These are phyloP conservation scores for Pelvicachromis taeniatus DNA, from an alignment of 2,113 vertebrate species.

Conservation along the genomic window DNA sequence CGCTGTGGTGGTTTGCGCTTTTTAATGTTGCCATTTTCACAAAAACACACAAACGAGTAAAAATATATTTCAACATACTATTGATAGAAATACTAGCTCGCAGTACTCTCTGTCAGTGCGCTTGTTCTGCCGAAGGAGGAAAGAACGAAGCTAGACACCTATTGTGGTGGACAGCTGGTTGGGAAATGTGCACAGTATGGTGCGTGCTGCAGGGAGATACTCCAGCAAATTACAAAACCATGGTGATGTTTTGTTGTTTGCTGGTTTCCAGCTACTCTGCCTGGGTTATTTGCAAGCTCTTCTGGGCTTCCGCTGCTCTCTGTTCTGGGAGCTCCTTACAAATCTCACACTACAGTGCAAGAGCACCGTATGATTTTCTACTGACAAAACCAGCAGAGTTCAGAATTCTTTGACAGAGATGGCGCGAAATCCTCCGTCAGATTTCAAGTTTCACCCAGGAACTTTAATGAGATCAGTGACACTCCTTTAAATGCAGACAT, in stretches of 20 bases:
- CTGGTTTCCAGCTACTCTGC: background rate
- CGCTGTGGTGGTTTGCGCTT: background rate
- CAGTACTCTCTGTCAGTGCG: background rate
- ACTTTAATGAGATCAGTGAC: background rate
- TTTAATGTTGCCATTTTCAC: background rate
- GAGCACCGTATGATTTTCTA: background rate
- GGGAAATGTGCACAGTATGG: slow-evolving; percentile 5
- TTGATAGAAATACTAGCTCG: background rate
- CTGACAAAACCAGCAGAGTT: background rate
- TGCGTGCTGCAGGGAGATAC: background rate
- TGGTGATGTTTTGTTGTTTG: slow-evolving; percentile 12
- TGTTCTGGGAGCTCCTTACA: background rate
- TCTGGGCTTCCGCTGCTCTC: background rate
- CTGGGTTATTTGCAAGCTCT: background rate
- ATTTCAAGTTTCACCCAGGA: background rate
- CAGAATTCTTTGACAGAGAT: background rate
- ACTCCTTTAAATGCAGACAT: background rate
- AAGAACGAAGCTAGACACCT: background rate
- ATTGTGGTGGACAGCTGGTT: slow-evolving; percentile 26
- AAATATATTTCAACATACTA: background rate
- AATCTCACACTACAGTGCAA: background rate
- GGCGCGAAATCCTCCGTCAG: background rate
- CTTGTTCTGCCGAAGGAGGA: background rate
- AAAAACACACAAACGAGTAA: background rate
- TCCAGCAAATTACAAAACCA: background rate